These are phyloP conservation scores for Drosophila diplacantha DNA, from an alignment of 2,888 invertebrate species.

Conservation along the genomic window DNA sequence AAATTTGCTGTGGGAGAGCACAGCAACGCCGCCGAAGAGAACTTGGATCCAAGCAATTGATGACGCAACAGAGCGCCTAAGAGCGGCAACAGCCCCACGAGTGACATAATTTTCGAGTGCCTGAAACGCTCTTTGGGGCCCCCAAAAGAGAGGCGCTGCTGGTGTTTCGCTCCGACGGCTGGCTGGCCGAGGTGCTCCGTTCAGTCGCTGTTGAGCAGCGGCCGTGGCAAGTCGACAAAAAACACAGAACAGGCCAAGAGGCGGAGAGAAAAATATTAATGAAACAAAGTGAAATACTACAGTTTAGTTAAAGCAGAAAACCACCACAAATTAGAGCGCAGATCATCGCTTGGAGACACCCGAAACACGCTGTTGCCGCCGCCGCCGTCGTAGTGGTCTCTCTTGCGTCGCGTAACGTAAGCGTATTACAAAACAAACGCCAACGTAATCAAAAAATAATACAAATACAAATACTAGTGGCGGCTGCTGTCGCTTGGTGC, in stretches of 20 bases:
- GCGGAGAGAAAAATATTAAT: neutral
- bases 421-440: constrained; percentile 65
- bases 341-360: constrained; percentile 36
- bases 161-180: constrained; percentile 2
- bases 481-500: constrained; percentile 6
- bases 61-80: constrained; percentile 59
- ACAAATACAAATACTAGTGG: constrained; percentile 11
- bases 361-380: constrained; percentile 51
- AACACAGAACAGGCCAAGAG: constrained; percentile 12
- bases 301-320: constrained; percentile 13
- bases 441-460: constrained; percentile 35
- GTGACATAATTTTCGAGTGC: constrained; percentile 56
- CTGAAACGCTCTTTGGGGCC: constrained; percentile 8
- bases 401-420: constrained; percentile 62
- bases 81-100: constrained; percentile 36
- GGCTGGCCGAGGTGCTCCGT: constrained; percentile 11
- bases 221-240: constrained; percentile 64
- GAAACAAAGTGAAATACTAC: constrained; percentile 2
- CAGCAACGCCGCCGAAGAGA: constrained; percentile 37
- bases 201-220: constrained; percentile 72
- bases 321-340: constrained; percentile 38
- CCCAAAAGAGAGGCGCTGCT: neutral
- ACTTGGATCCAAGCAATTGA: constrained; percentile 29
- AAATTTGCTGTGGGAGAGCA: constrained; percentile 43
- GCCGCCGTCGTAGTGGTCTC: constrained; percentile 15